A percentile compares a stretch with the other conserved stretches of the same genome.
phyloP scores from a whole-genome alignment of 2,888 invertebrate genomes.

The Cordylochernes scorpioides region DNA sequence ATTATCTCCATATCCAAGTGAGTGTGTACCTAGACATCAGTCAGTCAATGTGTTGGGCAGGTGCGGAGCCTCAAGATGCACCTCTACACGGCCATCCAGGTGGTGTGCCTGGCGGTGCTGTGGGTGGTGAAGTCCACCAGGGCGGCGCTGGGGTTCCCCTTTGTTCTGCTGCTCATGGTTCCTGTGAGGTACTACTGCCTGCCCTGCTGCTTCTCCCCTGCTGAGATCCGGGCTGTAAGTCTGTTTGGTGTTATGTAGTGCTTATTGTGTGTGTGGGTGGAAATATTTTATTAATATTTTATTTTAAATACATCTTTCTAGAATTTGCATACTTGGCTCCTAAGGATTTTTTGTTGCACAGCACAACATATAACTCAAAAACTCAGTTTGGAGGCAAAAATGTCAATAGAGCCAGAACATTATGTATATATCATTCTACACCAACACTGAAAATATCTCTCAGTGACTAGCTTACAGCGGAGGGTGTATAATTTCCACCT shows the following conservation, averaged over 20 bases:
- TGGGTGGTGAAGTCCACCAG: conserved; percentile 71
- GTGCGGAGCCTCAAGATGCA: conserved; percentile 77
- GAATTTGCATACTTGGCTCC: too few species aligned
- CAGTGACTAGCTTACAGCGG: too few species aligned
- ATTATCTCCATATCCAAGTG: too few species aligned
- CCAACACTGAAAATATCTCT: too few species aligned
- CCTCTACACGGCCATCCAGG: conserved; percentile 58
- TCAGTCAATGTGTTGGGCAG: conserved; percentile 24
- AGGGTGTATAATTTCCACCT: too few species aligned
- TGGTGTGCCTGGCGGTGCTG: conserved; percentile 43
- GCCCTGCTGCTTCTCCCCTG: conserved; percentile 41
- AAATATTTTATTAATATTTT: neutral
- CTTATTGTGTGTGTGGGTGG: too few species aligned
- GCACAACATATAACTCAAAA: neutral
- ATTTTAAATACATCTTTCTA: too few species aligned
- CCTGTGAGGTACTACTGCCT: conserved; percentile 48
- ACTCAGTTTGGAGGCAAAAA: neutral
- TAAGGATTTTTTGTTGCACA: too few species aligned
- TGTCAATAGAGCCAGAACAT: neutral
- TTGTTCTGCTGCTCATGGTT: conserved; percentile 71
- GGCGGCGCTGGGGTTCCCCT: conserved; percentile 69
- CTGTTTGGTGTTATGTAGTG: conserved; percentile 1
- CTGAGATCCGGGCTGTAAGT: conserved; percentile 58
- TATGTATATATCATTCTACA: too few species aligned
- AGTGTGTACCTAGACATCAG: too few species aligned